Evolutionary conservation across 2,888 invertebrate genomes (phyloP), one percentile per base, ranked within the genome.

Genomic region (Sympetrum striolatum): DNA sequence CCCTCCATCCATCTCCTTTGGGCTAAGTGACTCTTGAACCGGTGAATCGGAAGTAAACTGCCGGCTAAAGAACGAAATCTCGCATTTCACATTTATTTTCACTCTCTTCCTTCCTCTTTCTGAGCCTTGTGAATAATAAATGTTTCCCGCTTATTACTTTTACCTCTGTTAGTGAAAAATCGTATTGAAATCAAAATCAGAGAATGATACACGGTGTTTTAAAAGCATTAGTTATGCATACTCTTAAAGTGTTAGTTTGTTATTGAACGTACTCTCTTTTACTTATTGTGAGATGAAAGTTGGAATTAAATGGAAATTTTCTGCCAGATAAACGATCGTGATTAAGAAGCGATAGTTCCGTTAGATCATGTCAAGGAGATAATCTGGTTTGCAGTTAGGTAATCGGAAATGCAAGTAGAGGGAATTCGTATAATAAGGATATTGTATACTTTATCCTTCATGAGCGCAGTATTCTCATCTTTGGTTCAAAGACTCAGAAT

Each of bases 21-120:
- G 22, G 35, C 86, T 60, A 60, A 60, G 86, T 86, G 86, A 86
- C 86, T 58, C 86, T 86, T 86, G 86, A 86, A 60, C 86, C 86
- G 60, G 35, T 86, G 86, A 86, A 86, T 86, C 58, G 86, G 60
- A 86, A 86, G 86, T 86, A 86, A 86, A 86, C 86, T 86, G 58
- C 86, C n/a, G 60, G 82, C 22, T 60, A n/a, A 37, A 60, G 82
- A 82, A 58, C 15, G 82, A 31, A 35, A 35, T 73, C 73, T 73
- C 73, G 14, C 73, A 31, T 73, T 73, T 73, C 73, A 31, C 73
- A 73, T 73, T 73, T 73, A 73, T 73, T 73, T 73, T 73, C 73
- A 64, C 25, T 22, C 25, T 8, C 22, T 22, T 18, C 25, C 64
- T 64, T 22, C 64, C 6, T 31, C 73, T 12, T 31, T 31, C 31